Percentiles rank a stretch among this genome's conserved stretches.
phyloP scores from a whole-genome alignment of 1,140 invertebrate genomes.

The Tetranychus cinnabarinus region DNA sequence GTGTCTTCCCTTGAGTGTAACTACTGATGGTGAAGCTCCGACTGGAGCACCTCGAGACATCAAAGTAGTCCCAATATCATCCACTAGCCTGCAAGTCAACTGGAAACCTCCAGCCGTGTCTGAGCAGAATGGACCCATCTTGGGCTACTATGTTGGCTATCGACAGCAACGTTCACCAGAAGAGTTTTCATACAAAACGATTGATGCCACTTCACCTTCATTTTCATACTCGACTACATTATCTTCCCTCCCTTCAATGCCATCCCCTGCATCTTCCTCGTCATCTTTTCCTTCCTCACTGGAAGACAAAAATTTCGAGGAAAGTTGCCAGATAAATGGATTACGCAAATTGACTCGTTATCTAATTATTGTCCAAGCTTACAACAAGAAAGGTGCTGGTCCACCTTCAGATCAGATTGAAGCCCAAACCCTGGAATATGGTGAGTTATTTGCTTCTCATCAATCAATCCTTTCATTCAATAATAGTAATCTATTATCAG shows the following conservation, averaged over 20 bases:
- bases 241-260: no score
- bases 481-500: not conserved
- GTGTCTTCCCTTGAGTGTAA: conserved; percentile 61
- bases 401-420: conserved; percentile 20
- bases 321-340: conserved; percentile 8
- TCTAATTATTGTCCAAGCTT: conserved; percentile 25
- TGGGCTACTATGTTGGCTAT: conserved; percentile 22
- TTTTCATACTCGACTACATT: not conserved
- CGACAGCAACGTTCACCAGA: conserved; percentile 3
- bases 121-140: conserved; percentile 16
- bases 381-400: conserved; percentile 32
- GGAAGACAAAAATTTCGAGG: conserved; percentile 3
- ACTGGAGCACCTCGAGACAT: conserved; percentile 18
- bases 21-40: conserved; percentile 45
- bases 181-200: not conserved
- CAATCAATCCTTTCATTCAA: not conserved
- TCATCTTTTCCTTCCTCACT: not conserved
- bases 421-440: conserved; percentile 16
- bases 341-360: conserved; percentile 20
- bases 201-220: not conserved
- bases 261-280: no score
- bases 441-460: not conserved
- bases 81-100: conserved; percentile 22
- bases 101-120: conserved; percentile 13
- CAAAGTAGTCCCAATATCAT: conserved; percentile 19